Evolutionary conservation across 2,797 vertebrate genomes (phyloP).

Genomic region (Coluber constrictor): DNA sequence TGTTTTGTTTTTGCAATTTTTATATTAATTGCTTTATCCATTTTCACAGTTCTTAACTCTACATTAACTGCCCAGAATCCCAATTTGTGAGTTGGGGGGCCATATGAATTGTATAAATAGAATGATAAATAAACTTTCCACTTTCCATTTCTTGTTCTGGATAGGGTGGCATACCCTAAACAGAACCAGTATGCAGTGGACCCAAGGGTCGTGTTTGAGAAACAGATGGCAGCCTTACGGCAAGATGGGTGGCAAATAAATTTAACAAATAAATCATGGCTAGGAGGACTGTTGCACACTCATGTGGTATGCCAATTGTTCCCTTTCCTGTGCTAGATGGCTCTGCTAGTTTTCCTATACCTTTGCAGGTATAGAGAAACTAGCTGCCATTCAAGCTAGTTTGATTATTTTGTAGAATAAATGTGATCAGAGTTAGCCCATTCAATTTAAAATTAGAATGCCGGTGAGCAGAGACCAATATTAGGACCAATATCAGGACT

Average conservation of each 20-base stretch:
- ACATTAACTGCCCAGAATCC: neutral
- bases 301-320: neutral
- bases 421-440: neutral
- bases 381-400: neutral
- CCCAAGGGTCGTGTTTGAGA: neutral
- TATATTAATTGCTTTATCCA: neutral
- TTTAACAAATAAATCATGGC: neutral
- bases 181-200: neutral
- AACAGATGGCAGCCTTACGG: neutral
- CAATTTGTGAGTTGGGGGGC: neutral
- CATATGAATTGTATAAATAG: neutral
- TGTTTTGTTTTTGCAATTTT: neutral
- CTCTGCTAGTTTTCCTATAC: neutral
- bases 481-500: neutral
- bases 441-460: neutral
- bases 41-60: neutral
- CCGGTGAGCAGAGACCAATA: neutral
- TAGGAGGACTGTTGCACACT: neutral
- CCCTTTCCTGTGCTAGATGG: neutral
- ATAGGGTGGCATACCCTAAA: neutral
- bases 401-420: neutral
- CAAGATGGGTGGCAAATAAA: neutral
- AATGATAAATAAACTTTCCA: neutral
- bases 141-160: neutral
- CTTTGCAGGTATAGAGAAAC: neutral